These are phyloP conservation scores for Apotomis turbidana DNA, from an alignment of 2,888 invertebrate species.

Conservation along the genomic window DNA sequence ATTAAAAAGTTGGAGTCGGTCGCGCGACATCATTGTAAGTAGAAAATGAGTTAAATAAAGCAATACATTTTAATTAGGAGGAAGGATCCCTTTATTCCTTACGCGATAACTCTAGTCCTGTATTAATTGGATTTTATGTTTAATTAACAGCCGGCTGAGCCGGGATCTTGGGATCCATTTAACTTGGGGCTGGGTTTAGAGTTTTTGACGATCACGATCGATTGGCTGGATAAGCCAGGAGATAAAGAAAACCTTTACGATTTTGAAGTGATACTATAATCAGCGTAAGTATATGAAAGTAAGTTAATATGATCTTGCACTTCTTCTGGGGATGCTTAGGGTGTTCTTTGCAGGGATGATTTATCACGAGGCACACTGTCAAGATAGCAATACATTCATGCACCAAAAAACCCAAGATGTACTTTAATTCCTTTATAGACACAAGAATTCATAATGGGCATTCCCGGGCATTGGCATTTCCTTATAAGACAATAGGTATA, in stretches of 20 bases:
- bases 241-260: constrained; percentile 7
- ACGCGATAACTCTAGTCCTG: constrained; percentile 79
- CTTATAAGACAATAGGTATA: too few species aligned
- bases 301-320: too few species aligned
- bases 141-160: constrained; percentile 81
- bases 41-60: constrained; percentile 84
- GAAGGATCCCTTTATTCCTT: constrained; percentile 81
- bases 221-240: constrained; percentile 8
- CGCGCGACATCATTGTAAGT: constrained; percentile 82
- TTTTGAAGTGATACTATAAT: background rate
- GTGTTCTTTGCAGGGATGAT: too few species aligned
- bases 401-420: too few species aligned
- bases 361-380: too few species aligned
- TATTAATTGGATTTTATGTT: constrained; percentile 84
- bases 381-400: too few species aligned
- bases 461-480: too few species aligned
- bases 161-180: constrained; percentile 44
- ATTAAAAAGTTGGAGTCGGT: constrained; percentile 83
- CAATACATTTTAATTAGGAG: constrained; percentile 84
- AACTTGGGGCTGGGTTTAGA: constrained; percentile 36
- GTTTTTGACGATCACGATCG: constrained; percentile 31
- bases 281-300: too few species aligned
- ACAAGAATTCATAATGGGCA: too few species aligned
- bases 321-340: too few species aligned
- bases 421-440: too few species aligned